Evolutionary conservation across 2,113 vertebrate genomes (phyloP).

Genomic region (Salvelinus namaycush): DNA sequence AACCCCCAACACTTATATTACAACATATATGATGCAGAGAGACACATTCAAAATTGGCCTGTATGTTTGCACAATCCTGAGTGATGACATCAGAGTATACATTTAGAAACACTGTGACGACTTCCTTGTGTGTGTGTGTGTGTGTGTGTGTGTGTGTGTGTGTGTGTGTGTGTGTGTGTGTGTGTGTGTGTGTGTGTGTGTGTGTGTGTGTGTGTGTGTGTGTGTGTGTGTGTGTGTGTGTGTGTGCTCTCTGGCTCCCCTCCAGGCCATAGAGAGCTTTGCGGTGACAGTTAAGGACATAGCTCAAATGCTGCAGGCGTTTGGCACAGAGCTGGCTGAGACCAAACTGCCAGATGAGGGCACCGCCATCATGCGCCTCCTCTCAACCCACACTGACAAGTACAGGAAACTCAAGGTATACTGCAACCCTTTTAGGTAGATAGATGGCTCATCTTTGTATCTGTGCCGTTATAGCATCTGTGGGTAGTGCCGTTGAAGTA

Average conservation of each 20-base stretch:
- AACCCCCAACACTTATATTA: background rate
- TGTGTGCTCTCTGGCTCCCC: conserved; percentile 33
- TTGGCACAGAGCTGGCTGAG: conserved; percentile 92
- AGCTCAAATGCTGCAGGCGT: conserved; percentile 92
- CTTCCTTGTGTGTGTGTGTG: background rate
- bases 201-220: too few species aligned
- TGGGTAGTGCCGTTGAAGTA: too few species aligned
- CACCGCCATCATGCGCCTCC: conserved; percentile 79
- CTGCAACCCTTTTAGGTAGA: too few species aligned
- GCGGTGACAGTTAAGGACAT: conserved; percentile 95
- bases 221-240: background rate
- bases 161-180: too few species aligned
- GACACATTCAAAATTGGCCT: background rate
- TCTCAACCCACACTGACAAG: conserved; percentile 82
- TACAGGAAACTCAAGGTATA: conserved; percentile 91
- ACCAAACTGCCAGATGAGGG: conserved; percentile 82
- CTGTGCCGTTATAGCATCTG: too few species aligned
- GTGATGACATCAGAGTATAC: background rate
- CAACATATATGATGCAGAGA: background rate
- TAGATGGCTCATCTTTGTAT: too few species aligned
- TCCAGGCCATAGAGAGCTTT: conserved; percentile 95
- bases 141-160: background rate
- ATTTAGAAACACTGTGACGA: background rate
- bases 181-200: too few species aligned
- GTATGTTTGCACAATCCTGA: background rate